Percentiles rank a stretch among this genome's conserved stretches.
phyloP scores from a whole-genome alignment of 2,888 invertebrate species.

The Catocala fraxini region DNA sequence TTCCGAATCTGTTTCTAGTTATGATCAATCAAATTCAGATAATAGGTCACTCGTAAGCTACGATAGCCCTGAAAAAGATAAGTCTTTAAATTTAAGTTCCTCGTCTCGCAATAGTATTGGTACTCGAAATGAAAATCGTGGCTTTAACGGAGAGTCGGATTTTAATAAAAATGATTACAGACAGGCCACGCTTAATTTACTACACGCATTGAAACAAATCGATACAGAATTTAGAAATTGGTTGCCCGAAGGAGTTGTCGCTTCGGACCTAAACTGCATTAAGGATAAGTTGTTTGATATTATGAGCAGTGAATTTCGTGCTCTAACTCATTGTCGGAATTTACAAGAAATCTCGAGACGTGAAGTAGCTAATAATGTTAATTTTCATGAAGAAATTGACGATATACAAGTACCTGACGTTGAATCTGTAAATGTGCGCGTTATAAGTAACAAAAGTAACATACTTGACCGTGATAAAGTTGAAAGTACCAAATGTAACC shows the following conservation, averaged over 20 bases:
- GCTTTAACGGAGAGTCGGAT: slow-evolving; percentile 9
- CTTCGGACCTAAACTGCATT: slow-evolving; percentile 38
- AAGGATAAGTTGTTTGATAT: slow-evolving; percentile 55
- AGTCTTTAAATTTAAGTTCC: slow-evolving; percentile 50
- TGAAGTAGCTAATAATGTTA: slow-evolving; percentile 1
- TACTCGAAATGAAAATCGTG: neutral
- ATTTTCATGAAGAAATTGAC: neutral
- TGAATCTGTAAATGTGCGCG: too few relatives aligned
- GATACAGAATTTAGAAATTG: slow-evolving; percentile 65
- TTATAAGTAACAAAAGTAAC: too few relatives aligned
- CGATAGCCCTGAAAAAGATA: slow-evolving; percentile 18
- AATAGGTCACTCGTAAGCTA: neutral
- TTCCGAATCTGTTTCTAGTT: slow-evolving; percentile 22
- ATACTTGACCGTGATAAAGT: neutral
- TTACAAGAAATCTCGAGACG: slow-evolving; percentile 42
- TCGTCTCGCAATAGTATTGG: slow-evolving; percentile 40
- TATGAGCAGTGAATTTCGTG: slow-evolving; percentile 59
- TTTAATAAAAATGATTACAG: slow-evolving; percentile 23
- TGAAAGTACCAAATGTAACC: neutral
- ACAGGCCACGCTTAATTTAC: slow-evolving; percentile 52
- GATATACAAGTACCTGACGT: too few relatives aligned
- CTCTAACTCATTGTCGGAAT: slow-evolving; percentile 53
- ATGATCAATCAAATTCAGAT: neutral
- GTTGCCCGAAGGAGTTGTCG: slow-evolving; percentile 54
- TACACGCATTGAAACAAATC: slow-evolving; percentile 52